These are phyloP conservation scores for Clusia tigrina DNA, from an alignment of 2,888 invertebrate species.

Conservation along the genomic window DNA sequence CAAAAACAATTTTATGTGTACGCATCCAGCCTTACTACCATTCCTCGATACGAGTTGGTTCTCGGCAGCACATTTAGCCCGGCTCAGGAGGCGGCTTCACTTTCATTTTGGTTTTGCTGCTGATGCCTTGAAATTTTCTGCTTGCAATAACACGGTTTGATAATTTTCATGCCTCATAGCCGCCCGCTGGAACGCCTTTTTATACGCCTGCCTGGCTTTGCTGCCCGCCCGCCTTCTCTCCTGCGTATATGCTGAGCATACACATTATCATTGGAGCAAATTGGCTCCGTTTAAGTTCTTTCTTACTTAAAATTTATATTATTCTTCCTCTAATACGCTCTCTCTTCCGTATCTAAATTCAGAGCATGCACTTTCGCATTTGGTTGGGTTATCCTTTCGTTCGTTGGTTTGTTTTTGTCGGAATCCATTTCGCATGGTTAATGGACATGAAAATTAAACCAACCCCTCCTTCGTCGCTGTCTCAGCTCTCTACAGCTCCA, in stretches of 20 bases:
- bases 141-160: constrained; percentile 62
- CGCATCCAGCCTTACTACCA: constrained; percentile 45
- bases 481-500: too few relatives aligned
- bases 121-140: constrained; percentile 40
- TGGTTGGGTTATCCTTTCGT: constrained; percentile 1
- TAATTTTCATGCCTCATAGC: constrained; percentile 60
- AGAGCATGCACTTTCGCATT: constrained; percentile 28
- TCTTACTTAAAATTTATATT: constrained; percentile 26
- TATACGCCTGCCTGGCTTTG: constrained; percentile 24
- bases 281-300: constrained; percentile 54
- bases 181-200: constrained; percentile 49
- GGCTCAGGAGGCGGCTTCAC: background rate
- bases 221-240: background rate
- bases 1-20: constrained; percentile 45
- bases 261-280: constrained; percentile 33
- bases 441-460: constrained; percentile 59
- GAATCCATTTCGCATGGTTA: constrained; percentile 52
- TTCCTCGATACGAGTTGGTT: background rate
- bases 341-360: constrained; percentile 40
- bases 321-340: constrained; percentile 33
- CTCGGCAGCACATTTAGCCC: background rate
- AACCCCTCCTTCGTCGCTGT: constrained; percentile 20
- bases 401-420: constrained; percentile 23
- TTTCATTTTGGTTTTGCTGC: background rate
- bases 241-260: background rate